phyloP scores from a whole-genome alignment of 2,113 vertebrate species.

The Nibea albiflora region DNA sequence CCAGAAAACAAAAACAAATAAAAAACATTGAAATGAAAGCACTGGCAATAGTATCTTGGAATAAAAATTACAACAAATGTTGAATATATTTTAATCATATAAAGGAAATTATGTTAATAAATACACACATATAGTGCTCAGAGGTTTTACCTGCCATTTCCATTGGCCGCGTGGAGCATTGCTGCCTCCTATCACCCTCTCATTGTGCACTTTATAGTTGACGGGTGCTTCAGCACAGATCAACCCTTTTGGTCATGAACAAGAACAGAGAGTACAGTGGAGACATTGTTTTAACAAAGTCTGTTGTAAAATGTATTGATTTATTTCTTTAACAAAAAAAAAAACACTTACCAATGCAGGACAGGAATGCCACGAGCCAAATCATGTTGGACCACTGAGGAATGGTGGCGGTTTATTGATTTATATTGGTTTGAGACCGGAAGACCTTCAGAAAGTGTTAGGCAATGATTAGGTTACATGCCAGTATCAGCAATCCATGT shows the following conservation, averaged over 20 bases:
- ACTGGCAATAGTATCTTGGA: background rate
- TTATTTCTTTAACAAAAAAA: background rate
- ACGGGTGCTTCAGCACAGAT: conserved; percentile 61
- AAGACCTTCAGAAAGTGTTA: conserved; percentile 37
- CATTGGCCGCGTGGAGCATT: conserved; percentile 74
- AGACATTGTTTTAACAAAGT: background rate
- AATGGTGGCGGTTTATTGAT: conserved; percentile 23
- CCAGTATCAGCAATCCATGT: conserved; percentile 22
- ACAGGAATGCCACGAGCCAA: conserved; percentile 62
- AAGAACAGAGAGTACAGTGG: background rate
- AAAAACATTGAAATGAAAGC: background rate
- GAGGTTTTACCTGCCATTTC: conserved; percentile 81
- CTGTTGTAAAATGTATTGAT: background rate
- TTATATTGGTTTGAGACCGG: conserved; percentile 52
- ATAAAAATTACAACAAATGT: no score
- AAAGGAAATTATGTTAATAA: no score
- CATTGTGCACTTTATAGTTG: conserved; percentile 58
- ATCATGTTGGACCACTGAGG: conserved; percentile 65
- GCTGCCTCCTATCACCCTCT: conserved; percentile 69
- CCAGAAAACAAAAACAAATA: conserved; percentile 27
- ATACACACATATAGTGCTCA: no score
- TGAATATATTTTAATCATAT: no score
- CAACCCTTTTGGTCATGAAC: conserved; percentile 62
- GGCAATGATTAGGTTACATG: conserved; percentile 23
- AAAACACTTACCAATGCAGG: conserved; percentile 68